Conservation (phyloP, 2,888 invertebrate genomes). For the Caenorhabditis wallacei region DNA sequence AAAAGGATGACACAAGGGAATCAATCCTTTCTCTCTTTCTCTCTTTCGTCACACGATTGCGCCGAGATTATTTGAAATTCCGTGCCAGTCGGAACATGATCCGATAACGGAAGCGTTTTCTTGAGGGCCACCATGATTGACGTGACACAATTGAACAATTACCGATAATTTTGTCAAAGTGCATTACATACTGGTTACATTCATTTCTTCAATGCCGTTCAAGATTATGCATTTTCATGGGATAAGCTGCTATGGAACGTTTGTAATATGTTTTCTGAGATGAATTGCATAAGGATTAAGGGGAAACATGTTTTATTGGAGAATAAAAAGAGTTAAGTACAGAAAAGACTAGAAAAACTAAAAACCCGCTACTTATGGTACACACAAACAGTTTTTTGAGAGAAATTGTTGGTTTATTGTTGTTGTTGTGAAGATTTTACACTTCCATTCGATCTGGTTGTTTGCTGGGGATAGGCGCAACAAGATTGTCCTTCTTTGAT, state of each 20-base stretch:
- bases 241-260: slow-evolving; percentile 13
- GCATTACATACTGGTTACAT: slow-evolving; percentile 22
- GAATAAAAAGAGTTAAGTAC: slow-evolving; percentile 5
- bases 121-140: slow-evolving; percentile 50
- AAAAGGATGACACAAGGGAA: slow-evolving; percentile 35
- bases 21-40: slow-evolving; percentile 11
- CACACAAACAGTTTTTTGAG: slow-evolving; percentile 33
- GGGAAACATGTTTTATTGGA: slow-evolving; percentile 11
- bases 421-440: slow-evolving; percentile 21
- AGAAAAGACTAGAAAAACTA: slow-evolving; percentile 30
- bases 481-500: slow-evolving; percentile 80
- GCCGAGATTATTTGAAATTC: slow-evolving; percentile 46
- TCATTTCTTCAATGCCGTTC: not conserved
- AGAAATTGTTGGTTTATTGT: slow-evolving; percentile 17
- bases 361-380: slow-evolving; percentile 56
- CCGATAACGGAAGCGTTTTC: slow-evolving; percentile 49
- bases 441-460: slow-evolving; percentile 75
- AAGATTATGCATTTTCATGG: not conserved
- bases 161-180: slow-evolving; percentile 17
- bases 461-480: slow-evolving; percentile 69
- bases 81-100: slow-evolving; percentile 57
- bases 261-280: not conserved
- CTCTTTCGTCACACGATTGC: slow-evolving; percentile 36
- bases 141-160: slow-evolving; percentile 50
- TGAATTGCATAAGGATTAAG: too few relatives aligned